phyloP scores from a whole-genome alignment of 1,140 invertebrate genomes.

The Theocolax elegans region DNA sequence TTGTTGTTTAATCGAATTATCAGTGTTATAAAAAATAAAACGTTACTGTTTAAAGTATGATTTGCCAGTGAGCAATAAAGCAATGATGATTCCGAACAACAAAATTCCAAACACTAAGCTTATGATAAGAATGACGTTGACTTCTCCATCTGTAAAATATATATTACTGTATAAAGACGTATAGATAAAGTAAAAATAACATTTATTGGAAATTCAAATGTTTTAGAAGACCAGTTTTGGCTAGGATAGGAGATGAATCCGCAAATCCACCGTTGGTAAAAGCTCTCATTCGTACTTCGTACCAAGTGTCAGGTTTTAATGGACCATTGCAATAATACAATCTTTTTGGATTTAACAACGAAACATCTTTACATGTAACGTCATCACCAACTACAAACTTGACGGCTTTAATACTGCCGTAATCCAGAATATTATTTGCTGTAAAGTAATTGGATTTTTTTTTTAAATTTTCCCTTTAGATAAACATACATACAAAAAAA shows the following conservation, averaged over 20 bases:
- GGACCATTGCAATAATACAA: slow-evolving; percentile 68
- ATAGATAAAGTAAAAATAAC: too few species aligned
- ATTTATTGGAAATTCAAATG: too few species aligned
- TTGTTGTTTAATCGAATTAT: too few species aligned
- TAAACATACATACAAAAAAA: too few species aligned
- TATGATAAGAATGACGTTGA: slow-evolving; percentile 51
- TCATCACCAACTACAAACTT: slow-evolving; percentile 54
- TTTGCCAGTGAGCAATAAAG: background rate
- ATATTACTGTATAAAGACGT: too few species aligned
- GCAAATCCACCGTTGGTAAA: slow-evolving; percentile 65
- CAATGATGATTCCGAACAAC: slow-evolving; percentile 51
- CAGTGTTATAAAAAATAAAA: too few species aligned
- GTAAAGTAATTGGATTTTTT: slow-evolving; percentile 19
- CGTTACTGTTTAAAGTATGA: background rate
- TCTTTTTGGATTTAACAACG: slow-evolving; percentile 37
- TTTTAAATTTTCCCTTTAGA: too few species aligned
- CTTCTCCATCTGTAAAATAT: slow-evolving; percentile 51
- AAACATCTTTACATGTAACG: slow-evolving; percentile 47
- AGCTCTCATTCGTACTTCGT: slow-evolving; percentile 66
- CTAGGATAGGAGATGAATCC: slow-evolving; percentile 43
- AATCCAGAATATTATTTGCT: slow-evolving; percentile 50
- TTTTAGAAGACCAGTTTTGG: background rate
- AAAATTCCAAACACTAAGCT: slow-evolving; percentile 58
- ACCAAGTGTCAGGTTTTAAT: slow-evolving; percentile 62
- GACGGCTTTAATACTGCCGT: slow-evolving; percentile 52